Conservation (phyloP, 1,140 invertebrate species). For the Coboldia fuscipes region DNA sequence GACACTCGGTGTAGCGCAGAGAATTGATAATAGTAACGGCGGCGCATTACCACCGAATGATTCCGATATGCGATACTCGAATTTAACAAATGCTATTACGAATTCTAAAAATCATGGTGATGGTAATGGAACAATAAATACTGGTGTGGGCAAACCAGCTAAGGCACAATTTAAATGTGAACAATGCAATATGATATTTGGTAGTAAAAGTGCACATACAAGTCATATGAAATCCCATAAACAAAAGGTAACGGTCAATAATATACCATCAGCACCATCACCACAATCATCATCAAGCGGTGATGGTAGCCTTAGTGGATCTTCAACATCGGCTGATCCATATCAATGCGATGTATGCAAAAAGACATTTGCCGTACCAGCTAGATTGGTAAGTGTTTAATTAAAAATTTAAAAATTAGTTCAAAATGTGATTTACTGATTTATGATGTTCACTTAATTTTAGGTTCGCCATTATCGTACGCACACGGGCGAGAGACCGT, state of each 20-base stretch:
- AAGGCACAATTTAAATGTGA: constrained; percentile 25
- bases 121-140: not conserved
- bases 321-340: constrained; percentile 34
- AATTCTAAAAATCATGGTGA: constrained; percentile 6
- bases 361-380: constrained; percentile 79
- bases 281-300: not conserved
- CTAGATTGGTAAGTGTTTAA: constrained; percentile 41
- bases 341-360: constrained; percentile 78
- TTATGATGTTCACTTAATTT: not conserved
- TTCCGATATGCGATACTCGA: no score
- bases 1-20: no score
- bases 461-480: constrained; percentile 63
- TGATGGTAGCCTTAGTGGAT: constrained; percentile 6
- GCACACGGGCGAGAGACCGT: constrained; percentile 69
- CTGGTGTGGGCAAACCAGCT: constrained; percentile 8
- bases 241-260: no score
- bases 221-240: constrained; percentile 32
- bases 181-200: constrained; percentile 32
- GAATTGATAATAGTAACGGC: constrained; percentile 10
- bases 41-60: constrained; percentile 4
- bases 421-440: not conserved
- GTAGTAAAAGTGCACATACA: constrained; percentile 32
- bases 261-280: no score
- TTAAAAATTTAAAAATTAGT: not conserved
- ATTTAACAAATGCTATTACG: constrained; percentile 6